phyloP scores from a whole-genome alignment of 2,888 invertebrate genomes.

The Zygogramma bicolorata region DNA sequence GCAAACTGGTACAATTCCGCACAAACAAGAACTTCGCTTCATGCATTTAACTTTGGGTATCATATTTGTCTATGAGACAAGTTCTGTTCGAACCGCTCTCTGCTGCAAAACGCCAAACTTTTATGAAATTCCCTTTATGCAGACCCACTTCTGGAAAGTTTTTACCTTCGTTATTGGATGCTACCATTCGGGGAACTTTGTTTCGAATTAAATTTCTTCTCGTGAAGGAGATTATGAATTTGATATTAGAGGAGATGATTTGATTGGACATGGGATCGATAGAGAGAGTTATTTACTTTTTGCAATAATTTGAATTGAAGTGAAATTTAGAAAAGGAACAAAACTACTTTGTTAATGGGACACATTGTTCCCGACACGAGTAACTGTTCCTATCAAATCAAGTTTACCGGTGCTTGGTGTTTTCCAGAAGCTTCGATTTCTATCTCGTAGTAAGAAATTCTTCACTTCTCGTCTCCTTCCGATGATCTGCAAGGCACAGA shows the following conservation, averaged over 20 bases:
- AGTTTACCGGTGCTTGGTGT: too few species aligned
- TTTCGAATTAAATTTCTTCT: not conserved
- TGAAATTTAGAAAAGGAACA: too few species aligned
- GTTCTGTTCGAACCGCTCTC: not conserved
- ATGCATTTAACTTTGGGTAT: conserved; percentile 4
- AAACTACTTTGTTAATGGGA: too few species aligned
- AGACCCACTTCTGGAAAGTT: not conserved
- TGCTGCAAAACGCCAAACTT: not conserved
- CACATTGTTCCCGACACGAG: too few species aligned
- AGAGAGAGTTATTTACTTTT: too few species aligned
- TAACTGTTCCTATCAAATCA: too few species aligned
- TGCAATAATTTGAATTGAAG: too few species aligned
- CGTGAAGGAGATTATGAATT: not conserved
- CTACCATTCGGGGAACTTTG: not conserved
- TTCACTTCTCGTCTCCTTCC: too few species aligned
- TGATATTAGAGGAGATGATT: not conserved
- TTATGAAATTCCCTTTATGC: not conserved
- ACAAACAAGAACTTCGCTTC: not conserved
- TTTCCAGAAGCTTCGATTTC: too few species aligned
- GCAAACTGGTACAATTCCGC: not conserved
- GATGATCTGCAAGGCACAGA: too few species aligned
- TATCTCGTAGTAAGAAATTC: too few species aligned
- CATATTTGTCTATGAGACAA: conserved; percentile 9
- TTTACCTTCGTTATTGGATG: conserved; percentile 8
- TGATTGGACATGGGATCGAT: too few species aligned